Base-by-base conservation (phyloP, 2,888 invertebrate species). In the Ophraella communa region DNA sequence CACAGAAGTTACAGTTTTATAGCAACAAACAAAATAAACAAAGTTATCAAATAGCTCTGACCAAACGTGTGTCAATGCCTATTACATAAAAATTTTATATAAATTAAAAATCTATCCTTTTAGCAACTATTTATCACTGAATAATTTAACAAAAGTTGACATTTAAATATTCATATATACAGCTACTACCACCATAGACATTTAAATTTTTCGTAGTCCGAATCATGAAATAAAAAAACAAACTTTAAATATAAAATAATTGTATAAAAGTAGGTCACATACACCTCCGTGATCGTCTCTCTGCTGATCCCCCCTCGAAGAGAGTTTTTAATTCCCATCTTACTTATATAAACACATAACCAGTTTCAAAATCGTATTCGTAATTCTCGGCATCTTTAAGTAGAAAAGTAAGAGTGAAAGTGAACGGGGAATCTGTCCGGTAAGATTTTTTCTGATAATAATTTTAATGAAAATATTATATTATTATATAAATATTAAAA, bases 401-500 rank as follows among this genome's bases (percentile, higher is more conserved):
- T 61, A 58, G 66, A 64, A 66, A 74, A 69, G 70, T 69, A 71
- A 70, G 71, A 59, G 58, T 71, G 71, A 71, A 69, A 71, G 67
- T 68, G 49, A 45, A 58, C 44, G 59, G 67, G 62, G 64, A 53
- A 24, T 59, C 52, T 60, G 24, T 57, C 49, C 27, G 52, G 42
- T 45, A 44, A 65, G 65, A 45, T 51, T 11, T 24, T 17, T 58
- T 51, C n/a, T n/a, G n/a, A n/a, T n/a, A n/a, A n/a, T n/a, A n/a
- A n/a, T n/a, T n/a, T n/a, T n/a, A n/a, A n/a, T n/a, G n/a, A n/a
- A n/a, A n/a, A n/a, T n/a, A 30, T 2, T 30, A 10, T 7, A 30
- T 30, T 30, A 10, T 4, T 8, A 5, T 11, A 11, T 2, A 30
- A 30, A 30, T 30, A 30, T 30, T 3, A 30, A 30, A 30, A 30